Base-by-base conservation (phyloP, 2,113 vertebrate genomes). In the Coreoperca whiteheadi region DNA sequence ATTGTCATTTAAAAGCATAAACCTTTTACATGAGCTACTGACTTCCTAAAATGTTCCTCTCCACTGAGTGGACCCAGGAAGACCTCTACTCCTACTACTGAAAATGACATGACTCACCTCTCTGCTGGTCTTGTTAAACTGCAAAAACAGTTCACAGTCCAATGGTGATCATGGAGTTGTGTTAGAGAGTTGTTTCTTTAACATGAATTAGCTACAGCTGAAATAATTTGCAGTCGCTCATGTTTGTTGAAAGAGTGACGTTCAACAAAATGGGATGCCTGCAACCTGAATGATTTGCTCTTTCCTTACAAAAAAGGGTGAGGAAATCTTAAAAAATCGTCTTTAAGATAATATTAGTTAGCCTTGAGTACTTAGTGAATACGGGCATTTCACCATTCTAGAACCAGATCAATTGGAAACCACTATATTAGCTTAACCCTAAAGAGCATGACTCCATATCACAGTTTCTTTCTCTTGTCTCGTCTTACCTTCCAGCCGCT, bases 401-500 rank as follows among this genome's bases (percentile, higher is more conserved):
- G 9, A 66, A 43, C 43, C 41, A 78, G 28, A 50, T 18, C 20
- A n/a, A 8, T 1, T 50, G n/a, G 50, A 77, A 64, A 15, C 63
- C 76, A 25, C n/a, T 64, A 12, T n/a, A 15, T 14, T 14, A 65
- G 15, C 57, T 53, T 34, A 25, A 67, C n/a, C 14, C 6, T 10
- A 41, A 32, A 51, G 21, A 73, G 54, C 57, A 50, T 23, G 6
- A 74, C 12, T 41, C 25, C 3, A 67, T 20, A 76, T 68, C 14
- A 66, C 5, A 14, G 14, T 11, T 48, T n/a, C 6, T 64, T 1
- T 50, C 11, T 73, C 32, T 14, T 18, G 14, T 77, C 12, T 30
- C 1, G 0, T 65, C 86, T 95, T 96, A 97, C 97, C 97, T 98
- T 98, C 97, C 97, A 98, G 89, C 97, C 97, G 68, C 97, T 98